phyloP scores from a whole-genome alignment of 2,113 vertebrate species.

The Sylvilagus bachmani region DNA sequence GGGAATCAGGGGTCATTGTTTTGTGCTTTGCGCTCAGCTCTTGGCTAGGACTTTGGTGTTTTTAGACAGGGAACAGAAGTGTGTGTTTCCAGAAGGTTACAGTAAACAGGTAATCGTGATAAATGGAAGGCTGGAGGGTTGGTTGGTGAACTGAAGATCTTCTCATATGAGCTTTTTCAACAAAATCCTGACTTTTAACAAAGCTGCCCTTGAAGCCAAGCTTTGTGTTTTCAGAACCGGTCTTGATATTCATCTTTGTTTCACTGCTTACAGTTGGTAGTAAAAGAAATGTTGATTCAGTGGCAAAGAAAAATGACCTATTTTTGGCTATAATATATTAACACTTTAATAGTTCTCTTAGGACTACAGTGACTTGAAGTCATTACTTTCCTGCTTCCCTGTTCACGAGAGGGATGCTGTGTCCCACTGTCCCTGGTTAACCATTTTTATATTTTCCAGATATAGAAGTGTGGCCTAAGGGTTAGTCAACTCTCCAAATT shows the following conservation, averaged over 20 bases:
- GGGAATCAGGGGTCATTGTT: background rate
- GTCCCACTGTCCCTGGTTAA: background rate
- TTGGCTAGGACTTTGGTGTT: background rate
- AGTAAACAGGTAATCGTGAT: background rate
- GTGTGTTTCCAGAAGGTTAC: background rate
- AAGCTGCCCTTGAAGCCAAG: constrained; percentile 36
- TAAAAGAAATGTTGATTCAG: constrained; percentile 26
- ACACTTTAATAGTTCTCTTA: background rate
- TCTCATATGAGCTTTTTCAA: constrained; percentile 16
- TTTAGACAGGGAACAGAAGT: background rate
- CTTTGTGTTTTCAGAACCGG: constrained; percentile 48
- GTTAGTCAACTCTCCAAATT: background rate
- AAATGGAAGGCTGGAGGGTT: background rate
- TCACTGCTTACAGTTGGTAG: constrained; percentile 14
- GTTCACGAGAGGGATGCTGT: background rate
- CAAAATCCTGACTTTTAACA: background rate
- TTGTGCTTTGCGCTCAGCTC: background rate
- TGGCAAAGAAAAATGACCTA: constrained; percentile 47
- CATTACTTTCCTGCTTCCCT: background rate
- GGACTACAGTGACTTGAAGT: background rate
- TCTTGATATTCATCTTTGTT: constrained; percentile 54
- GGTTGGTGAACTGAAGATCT: background rate
- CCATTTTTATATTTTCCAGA: background rate
- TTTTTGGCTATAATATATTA: background rate
- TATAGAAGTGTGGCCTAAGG: background rate